These are phyloP conservation scores for Canis aureus DNA, from an alignment of 2,113 vertebrate species.

Conservation along the genomic window DNA sequence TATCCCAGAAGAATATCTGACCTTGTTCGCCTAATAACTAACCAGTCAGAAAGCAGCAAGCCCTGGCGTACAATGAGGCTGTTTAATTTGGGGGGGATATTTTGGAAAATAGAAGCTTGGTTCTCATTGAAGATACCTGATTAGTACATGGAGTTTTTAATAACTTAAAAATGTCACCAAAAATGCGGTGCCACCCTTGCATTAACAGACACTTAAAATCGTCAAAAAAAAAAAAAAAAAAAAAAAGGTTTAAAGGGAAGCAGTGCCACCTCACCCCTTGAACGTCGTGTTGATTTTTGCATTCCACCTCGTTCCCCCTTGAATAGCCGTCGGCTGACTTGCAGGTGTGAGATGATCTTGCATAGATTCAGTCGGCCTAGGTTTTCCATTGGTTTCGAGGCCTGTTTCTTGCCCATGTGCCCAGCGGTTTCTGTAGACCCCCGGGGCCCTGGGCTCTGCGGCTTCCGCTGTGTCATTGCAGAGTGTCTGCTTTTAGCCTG, in stretches of 20 bases:
- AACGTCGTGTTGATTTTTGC: not conserved
- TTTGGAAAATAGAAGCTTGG: conserved; percentile 31
- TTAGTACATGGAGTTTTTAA: not conserved
- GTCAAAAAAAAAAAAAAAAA: not conserved
- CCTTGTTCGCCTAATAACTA: not conserved
- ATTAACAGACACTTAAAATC: not conserved
- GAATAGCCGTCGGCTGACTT: not conserved
- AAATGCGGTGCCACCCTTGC: not conserved
- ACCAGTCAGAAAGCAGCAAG: not conserved
- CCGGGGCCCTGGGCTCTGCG: not conserved
- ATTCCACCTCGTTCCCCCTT: not conserved
- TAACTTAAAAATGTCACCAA: not conserved
- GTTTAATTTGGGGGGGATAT: not conserved
- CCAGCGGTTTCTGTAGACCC: not conserved
- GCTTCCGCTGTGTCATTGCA: not conserved
- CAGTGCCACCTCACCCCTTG: not conserved
- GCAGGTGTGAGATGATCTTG: not conserved
- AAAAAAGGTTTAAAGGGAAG: not conserved
- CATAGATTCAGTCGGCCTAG: not conserved
- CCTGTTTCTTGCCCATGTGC: not conserved
- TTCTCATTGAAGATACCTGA: not conserved
- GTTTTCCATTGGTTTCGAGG: not conserved
- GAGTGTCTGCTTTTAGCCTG: not conserved
- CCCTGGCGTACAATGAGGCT: not conserved
- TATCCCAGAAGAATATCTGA: not conserved